phyloP scores from a whole-genome alignment of 2,113 vertebrate species.

The Dinomys branickii region DNA sequence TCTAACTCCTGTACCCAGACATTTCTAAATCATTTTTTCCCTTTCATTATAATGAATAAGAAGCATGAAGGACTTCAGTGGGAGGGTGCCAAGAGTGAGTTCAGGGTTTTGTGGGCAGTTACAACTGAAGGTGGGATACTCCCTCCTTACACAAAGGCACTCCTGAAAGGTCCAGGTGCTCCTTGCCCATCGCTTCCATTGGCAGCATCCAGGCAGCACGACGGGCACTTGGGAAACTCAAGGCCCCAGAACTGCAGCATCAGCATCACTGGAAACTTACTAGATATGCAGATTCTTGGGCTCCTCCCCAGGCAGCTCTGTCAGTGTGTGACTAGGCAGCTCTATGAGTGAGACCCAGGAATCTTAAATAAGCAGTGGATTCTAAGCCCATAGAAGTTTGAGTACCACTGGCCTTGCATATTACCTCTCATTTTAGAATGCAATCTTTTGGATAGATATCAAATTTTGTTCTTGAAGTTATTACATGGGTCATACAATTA shows the following conservation, averaged over 20 bases:
- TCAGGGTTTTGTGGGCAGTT: neutral
- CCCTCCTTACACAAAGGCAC: neutral
- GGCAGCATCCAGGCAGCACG: neutral
- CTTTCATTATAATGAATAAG: neutral
- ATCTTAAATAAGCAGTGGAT: neutral
- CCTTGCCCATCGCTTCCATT: neutral
- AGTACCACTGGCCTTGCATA: neutral
- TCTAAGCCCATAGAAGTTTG: neutral
- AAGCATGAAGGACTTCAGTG: neutral
- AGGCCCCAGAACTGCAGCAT: neutral
- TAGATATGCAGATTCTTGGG: neutral
- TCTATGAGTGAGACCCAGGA: neutral
- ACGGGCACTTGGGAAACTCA: accelerated
- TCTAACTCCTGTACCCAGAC: neutral
- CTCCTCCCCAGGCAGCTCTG: neutral
- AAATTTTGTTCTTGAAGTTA: neutral
- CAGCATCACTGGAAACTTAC: neutral
- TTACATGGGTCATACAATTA: neutral
- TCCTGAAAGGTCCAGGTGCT: neutral
- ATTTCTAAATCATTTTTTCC: neutral
- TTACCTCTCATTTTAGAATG: neutral
- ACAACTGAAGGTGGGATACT: neutral
- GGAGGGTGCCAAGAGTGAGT: neutral
- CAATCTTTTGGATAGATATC: neutral
- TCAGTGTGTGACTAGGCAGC: neutral